Evolutionary conservation across 2,888 invertebrate species (phyloP), one percentile per base, ranked within the genome.

Genomic region (Ophion ellenae): DNA sequence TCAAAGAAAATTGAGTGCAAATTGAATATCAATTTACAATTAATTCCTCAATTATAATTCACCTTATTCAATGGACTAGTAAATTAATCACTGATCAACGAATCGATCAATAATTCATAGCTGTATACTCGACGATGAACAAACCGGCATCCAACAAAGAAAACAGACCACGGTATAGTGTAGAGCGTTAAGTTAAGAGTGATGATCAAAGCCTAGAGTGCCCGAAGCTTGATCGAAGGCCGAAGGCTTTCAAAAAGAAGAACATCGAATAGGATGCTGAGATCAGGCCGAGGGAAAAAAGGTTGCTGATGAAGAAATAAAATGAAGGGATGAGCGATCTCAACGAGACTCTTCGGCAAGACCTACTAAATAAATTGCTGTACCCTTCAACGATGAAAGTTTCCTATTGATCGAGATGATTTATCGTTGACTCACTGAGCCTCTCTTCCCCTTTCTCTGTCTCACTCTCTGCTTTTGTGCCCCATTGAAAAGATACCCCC

Each of bases 121-220:
- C 0, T 6, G 40, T 40, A 36, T 11, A 66, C 63, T 53, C 28
- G 66, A 36, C 10, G 17, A 36, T 3, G n/a, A 69, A 89, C 88
- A 88, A 90, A 89, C 89, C 89, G 90, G 57, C 75, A 75, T 59
- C 17, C 45, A 69, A 57, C 11, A 45, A 40, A 61, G 32, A 28
- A 36, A 75, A 69, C 61, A 70, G 20, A 73, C 71, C 17, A 24
- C 45, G 28, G 24, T 76, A 70, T 17, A 59, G 47, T 4, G 47
- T n/a, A 59, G 67, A 76, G 28, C 59, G 70, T 80, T 57, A 66
- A 20, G 59, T 17, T 28, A 71, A 76, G 59, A 57, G 45, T n/a
- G 47, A 81, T 40, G 77, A 78, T 75, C 64, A 24, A 63, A 57
- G 59, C 70, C 32, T 36, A 64, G 47, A 74, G 67, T 40, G 40